These are phyloP conservation scores for Cardiocondyla obscurior DNA, from an alignment of 1,140 invertebrate species.

Conservation along the genomic window DNA sequence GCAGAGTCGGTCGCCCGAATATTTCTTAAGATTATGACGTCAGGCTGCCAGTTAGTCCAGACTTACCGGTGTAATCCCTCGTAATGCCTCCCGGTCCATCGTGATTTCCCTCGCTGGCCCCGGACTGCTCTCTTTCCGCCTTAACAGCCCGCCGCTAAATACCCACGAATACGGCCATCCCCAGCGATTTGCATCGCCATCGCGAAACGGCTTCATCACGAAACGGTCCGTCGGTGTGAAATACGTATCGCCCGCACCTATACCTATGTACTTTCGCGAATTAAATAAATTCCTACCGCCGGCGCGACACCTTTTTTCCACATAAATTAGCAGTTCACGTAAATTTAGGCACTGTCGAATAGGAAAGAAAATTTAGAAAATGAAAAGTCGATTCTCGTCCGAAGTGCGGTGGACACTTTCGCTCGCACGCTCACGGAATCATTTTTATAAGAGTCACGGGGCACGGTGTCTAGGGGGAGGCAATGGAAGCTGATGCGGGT, in stretches of 20 bases:
- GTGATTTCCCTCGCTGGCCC: not conserved
- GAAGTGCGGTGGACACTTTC: not conserved
- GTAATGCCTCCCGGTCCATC: conserved; percentile 73
- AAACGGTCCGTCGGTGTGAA: not conserved
- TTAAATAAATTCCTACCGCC: not conserved
- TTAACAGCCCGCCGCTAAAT: conserved; percentile 35
- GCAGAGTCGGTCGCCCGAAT: conserved; percentile 73
- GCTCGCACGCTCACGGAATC: not conserved
- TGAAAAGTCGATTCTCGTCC: not conserved
- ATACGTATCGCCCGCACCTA: too few relatives aligned
- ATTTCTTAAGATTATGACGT: conserved; percentile 84
- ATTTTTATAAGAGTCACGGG: not conserved
- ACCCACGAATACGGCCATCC: conserved; percentile 14
- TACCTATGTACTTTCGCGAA: not conserved
- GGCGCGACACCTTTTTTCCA: not conserved
- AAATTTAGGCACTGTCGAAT: too few relatives aligned
- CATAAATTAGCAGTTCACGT: not conserved
- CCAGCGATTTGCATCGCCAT: conserved; percentile 18
- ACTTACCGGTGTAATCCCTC: conserved; percentile 83
- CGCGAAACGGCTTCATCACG: not conserved
- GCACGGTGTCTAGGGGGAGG: conserved; percentile 8
- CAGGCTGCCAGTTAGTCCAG: conserved; percentile 79
- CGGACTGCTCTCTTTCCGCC: not conserved
- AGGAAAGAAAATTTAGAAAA: not conserved
- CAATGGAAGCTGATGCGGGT: conserved; percentile 41